Evolutionary conservation across 2,888 invertebrate genomes (phyloP), one percentile per base, ranked within the genome.

Genomic region (Torymus texanus): DNA sequence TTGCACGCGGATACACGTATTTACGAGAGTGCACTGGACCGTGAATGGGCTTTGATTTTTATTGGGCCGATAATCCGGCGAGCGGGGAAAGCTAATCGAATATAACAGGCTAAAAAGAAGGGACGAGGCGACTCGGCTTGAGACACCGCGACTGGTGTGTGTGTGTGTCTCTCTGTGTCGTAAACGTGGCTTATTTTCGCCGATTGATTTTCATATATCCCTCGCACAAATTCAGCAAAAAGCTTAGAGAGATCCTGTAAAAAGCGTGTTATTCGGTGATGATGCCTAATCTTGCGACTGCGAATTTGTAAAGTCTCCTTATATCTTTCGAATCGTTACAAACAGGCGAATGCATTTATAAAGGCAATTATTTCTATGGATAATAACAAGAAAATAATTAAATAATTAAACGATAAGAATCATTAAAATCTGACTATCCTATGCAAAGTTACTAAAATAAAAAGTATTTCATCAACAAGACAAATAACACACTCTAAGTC

Each of bases 41-140:
- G 18, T 65, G 75, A 75, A 59, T 61, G 21, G 75, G 29, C 59
- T 67, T 61, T 75, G 67, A 75, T 75, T 75, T 75, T 75, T 75
- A 75, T 67, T 75, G 58, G 66, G 2, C 29, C 59, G 53, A 67
- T 67, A 67, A 75, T 67, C 59, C 75, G 61, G 51, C 16, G 29
- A 61, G 8, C 10, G 14, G 14, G 51, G 67, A 51, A 18, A 18
- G 75, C 61, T 75, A 75, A 68, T 75, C 68, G 68, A 75, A 75
- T 75, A 29, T 61, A 68, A 68, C 56, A 12, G 50, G 21, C 55
- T 24, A 51, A 56, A 62, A 50, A 51, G 51, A 24, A 24, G 11
- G 18, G 59, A 18, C 41, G 63, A 50, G 14, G 18, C 21, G 63
- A 0, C 11, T n/a, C 21, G 63, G 18, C 18, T 41, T 5, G 5